Evolutionary conservation across 2,888 invertebrate species (phyloP), one percentile per base, ranked within the genome.

Genomic region (Cecidostiba fungosa): DNA sequence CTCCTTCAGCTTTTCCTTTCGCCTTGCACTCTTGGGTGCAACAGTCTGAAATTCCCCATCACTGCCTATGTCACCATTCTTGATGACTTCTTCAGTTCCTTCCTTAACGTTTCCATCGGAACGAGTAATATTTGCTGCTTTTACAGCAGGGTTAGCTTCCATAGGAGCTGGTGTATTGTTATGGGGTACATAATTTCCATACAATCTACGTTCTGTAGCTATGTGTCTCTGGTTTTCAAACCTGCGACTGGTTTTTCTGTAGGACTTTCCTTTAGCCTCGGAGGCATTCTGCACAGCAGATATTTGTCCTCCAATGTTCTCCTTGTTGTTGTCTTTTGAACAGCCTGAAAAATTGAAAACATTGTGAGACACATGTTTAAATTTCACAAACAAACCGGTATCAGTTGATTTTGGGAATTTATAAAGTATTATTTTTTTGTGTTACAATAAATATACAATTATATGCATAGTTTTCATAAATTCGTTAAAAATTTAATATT

Each of bases 291-390:
- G 87, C 26, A 70, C 43, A 59, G 77, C 82, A 95, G 94, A 80
- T 94, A 92, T 50, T 92, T 92, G 91, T 94, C 93, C 91, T 36
- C 90, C 91, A 59, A 94, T 95, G 92, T 95, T 95, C 91, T 95
- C 95, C 89, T 95, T 95, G 88, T 95, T 95, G 90, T 94, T 94
- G 82, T 95, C 95, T 89, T 94, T 92, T 80, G 96, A 89, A 96
- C 96, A 94, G 96, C 96, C 82, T 83, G 32, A 23, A 43, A 96
- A 96, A 91, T 95, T 95, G 8, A 39, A 72, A 29, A 32, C 5
- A 59, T 62, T 82, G n/a, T 47, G 43, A 32, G 39, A 23, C 36
- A 36, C 47, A 23, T 10, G n/a, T 8, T n/a, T 59, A 6, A 59
- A 4, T n/a, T 59, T 59, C 6, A 54, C 1, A 54, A 54, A 1